Evolutionary conservation across 2,113 vertebrate genomes (phyloP), one percentile per base, ranked within the genome.

Genomic region (Pyrgilauda ruficollis): DNA sequence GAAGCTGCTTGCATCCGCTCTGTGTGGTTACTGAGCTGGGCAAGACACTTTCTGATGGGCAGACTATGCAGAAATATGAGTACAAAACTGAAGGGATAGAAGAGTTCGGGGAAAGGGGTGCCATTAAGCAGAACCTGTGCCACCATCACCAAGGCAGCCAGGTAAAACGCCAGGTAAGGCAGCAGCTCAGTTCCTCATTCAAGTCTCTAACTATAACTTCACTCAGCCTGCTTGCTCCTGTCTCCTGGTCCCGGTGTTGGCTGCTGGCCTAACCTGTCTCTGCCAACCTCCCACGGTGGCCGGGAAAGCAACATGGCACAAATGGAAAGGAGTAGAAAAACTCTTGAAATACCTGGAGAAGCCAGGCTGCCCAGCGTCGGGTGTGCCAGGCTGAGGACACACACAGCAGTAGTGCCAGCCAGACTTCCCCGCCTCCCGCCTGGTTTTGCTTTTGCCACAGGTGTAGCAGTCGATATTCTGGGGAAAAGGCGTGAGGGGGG

Each of bases 401-500:
- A 35, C 3, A 6, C 16, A 4, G 11, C 39, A 10, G 15, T 4
- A 13, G 21, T 2, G 8, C 1, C n/a, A 49, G 30, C 11, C 63
- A 13, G 77, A 23, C 13, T 63, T 5, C 15, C 13, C 33, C 2
- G 14, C n/a, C 43, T 62, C 58, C 44, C 24, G 27, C 35, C 20
- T 9, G 27, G 11, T 47, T 64, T 70, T 70, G 22, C 43, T 47
- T 17, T 39, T 18, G 18, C 17, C 15, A 16, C 19, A 37, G 22
- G 26, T 2, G 3, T 1, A 66, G 20, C 33, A n/a, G 49, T 4
- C 15, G 17, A 35, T 61, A 24, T 55, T 35, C 33, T 2, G 31
- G 8, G 18, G 1, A 59, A 37, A 23, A 3, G 2, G 49, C 1
- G 2, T 2, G 43, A 74, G 20, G 11, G 13, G 19, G 14, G 8